Percentiles rank a stretch among this genome's conserved stretches.
Conservation (phyloP, 2,888 invertebrate species). For the Chloroclystis v-ata region DNA sequence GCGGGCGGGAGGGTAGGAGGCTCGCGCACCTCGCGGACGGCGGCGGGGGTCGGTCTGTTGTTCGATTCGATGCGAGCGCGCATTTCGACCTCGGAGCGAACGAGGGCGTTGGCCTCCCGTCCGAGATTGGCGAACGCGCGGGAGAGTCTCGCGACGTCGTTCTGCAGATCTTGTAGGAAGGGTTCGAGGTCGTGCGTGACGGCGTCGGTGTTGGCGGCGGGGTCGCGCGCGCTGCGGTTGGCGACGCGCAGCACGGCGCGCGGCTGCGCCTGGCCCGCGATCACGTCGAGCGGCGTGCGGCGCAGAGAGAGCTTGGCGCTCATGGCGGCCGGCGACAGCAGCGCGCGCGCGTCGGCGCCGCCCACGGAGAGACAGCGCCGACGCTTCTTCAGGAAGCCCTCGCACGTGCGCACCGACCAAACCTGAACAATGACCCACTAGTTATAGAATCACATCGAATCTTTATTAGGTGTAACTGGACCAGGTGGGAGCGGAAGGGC, state of each 20-base stretch:
- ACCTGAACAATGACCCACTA: slow-evolving; percentile 51
- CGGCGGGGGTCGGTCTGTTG: slow-evolving; percentile 22
- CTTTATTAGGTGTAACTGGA: no score
- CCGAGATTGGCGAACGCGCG: slow-evolving; percentile 59
- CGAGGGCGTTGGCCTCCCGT: slow-evolving; percentile 51
- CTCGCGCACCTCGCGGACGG: slow-evolving; percentile 5
- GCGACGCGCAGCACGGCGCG: slow-evolving; percentile 67
- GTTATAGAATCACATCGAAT: no score
- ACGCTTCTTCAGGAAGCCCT: slow-evolving; percentile 65
- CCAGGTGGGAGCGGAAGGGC: no score
- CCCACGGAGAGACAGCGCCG: slow-evolving; percentile 56
- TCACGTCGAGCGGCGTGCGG: slow-evolving; percentile 52
- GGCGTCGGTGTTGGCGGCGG: slow-evolving; percentile 18
- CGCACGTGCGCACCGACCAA: slow-evolving; percentile 68
- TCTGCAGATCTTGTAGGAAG: slow-evolving; percentile 56
- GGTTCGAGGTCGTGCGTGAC: slow-evolving; percentile 47
- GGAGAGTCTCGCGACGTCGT: slow-evolving; percentile 56
- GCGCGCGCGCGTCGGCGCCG: slow-evolving; percentile 54
- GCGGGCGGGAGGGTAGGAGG: slow-evolving; percentile 18
- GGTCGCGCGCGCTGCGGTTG: slow-evolving; percentile 43
- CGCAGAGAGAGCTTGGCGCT: slow-evolving; percentile 58
- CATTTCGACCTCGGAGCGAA: slow-evolving; percentile 49
- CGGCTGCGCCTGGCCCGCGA: slow-evolving; percentile 49
- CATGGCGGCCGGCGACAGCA: slow-evolving; percentile 48
- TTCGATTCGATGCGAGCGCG: slow-evolving; percentile 38